These are phyloP conservation scores for Pseudorectes ferrugineus DNA, from an alignment of 2,113 vertebrate genomes.

Conservation along the genomic window DNA sequence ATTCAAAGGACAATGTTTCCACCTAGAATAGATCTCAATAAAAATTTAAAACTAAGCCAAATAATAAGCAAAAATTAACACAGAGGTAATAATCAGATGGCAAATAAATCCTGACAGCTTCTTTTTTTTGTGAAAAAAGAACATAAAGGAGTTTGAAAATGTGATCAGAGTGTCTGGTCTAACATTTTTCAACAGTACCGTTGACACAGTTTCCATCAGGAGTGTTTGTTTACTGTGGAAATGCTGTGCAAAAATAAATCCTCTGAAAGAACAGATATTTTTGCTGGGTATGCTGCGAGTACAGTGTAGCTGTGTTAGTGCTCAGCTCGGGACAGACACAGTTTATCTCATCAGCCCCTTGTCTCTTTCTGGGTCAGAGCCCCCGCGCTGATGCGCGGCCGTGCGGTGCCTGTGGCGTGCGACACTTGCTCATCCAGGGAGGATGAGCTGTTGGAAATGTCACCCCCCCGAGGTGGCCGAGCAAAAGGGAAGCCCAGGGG, in stretches of 20 bases:
- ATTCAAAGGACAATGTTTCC: neutral
- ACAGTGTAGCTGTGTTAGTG: neutral
- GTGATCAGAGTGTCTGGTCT: neutral
- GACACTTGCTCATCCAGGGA: neutral
- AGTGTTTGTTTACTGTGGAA: neutral
- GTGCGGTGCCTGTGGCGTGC: fast-evolving
- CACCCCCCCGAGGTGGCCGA: neutral
- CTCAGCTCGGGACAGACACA: neutral
- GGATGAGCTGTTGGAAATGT: neutral
- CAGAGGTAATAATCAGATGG: neutral
- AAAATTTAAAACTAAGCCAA: neutral
- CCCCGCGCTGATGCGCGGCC: fast-evolving
- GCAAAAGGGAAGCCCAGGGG: neutral
- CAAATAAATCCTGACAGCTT: neutral
- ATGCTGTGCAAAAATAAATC: neutral
- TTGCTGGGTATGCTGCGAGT: neutral
- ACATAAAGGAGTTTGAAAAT: neutral
- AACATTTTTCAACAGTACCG: neutral
- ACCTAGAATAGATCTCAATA: neutral
- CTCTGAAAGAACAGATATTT: neutral
- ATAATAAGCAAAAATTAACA: neutral
- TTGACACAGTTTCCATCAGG: neutral
- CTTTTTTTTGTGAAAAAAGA: neutral
- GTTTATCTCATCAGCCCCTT: neutral
- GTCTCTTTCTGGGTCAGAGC: neutral